These are phyloP conservation scores for zebrafish (Danio rerio) DNA, from an alignment of 2,113 vertebrate species.

Conservation along the genomic window DNA sequence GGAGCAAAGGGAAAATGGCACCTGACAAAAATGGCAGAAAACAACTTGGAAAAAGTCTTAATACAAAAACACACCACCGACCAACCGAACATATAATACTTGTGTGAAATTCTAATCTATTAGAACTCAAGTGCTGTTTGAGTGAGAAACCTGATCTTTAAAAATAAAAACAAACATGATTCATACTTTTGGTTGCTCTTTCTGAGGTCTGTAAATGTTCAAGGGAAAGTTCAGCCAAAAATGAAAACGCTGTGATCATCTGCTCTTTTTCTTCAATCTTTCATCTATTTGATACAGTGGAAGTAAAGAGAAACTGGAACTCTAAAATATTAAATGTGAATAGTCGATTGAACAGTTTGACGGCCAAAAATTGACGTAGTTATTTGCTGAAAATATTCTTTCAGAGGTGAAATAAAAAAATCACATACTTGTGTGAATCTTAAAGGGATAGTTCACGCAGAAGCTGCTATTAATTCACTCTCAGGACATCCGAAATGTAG, in stretches of 20 bases:
- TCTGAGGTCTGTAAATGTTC: background rate
- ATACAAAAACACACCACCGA: slow-evolving; percentile 14
- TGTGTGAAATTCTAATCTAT: background rate
- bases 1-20: slow-evolving; percentile 6
- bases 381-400: no score
- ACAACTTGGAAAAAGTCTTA: background rate
- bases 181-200: slow-evolving; percentile 5
- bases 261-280: background rate
- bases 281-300: background rate
- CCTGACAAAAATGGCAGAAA: background rate
- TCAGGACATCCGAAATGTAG: no score
- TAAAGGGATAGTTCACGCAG: no score
- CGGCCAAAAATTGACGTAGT: no score
- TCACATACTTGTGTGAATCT: no score
- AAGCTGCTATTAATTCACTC: no score
- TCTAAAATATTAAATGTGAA: no score
- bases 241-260: background rate
- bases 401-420: no score
- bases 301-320: no score
- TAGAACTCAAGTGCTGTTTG: background rate
- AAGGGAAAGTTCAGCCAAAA: background rate
- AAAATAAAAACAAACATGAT: background rate
- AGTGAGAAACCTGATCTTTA: background rate
- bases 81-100: slow-evolving; percentile 28
- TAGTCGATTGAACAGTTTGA: no score